Evolutionary conservation across 2,797 vertebrate genomes (phyloP), one percentile per base, ranked within the genome.

Genomic region (Anisognathus igniventris): DNA sequence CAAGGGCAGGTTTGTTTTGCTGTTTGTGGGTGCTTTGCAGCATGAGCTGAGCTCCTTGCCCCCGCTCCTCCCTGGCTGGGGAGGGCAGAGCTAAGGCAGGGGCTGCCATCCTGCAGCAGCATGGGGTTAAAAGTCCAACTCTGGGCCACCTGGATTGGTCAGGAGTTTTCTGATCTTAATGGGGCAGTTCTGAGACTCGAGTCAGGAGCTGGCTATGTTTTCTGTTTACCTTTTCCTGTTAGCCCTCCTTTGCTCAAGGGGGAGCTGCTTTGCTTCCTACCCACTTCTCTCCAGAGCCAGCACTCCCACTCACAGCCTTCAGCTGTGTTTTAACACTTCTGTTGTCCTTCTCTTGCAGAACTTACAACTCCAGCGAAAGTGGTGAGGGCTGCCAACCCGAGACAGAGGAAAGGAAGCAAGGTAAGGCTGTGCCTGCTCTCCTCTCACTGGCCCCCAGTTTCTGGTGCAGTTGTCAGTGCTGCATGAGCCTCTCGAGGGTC

Each of bases 391-490:
- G 99, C 99, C 37, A 98, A 98, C 95, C 98, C 98, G 0, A 98
- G 98, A 93, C 95, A 98, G 88, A 97, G 99, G 66, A 98, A 99
- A 62, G 99, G 99, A 96, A 99, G 98, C 97, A 99, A 99, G 99
- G 99, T 99, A 98, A 92, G 95, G 45, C 47, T 35, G 3, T 66
- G 37, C 27, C 42, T 79, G 21, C 67, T 51, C 13, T 25, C 35
- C 14, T 37, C 30, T 42, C 0, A 0, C 28, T 67, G 66, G 10
- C 30, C 35, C 42, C 21, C 45, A 33, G 33, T 71, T 83, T 75
- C 45, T 85, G 37, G 27, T 56, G 30, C 30, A 14, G 15, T 22
- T 76, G 44, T 44, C 7, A 42, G 57, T 5, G 4, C 35, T 77
- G 25, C 4, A 0, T 42, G 44, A 91, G 8, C n/a, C 10, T 40